Conservation (phyloP, 2,888 invertebrate species). For the Liodrosophila aerea region DNA sequence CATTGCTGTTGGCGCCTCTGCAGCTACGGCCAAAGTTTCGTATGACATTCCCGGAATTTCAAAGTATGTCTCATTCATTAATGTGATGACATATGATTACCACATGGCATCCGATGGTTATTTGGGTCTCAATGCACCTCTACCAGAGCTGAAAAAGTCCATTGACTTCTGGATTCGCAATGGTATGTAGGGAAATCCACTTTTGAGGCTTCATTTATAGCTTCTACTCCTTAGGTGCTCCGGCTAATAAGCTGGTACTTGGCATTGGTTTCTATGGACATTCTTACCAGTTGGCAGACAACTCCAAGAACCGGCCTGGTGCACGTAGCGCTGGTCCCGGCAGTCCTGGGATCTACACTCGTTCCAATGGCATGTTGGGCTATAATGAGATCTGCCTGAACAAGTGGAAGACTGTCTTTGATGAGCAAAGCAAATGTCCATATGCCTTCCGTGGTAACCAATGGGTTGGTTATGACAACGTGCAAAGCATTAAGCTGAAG, state of each 20-base stretch:
- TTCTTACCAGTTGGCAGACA: constrained; percentile 89
- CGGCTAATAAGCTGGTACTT: constrained; percentile 91
- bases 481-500: constrained; percentile 90
- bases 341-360: constrained; percentile 46
- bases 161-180: constrained; percentile 90
- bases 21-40: constrained; percentile 44
- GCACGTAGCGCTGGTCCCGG: constrained; percentile 46
- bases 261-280: constrained; percentile 94
- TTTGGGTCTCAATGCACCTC: constrained; percentile 67
- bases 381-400: constrained; percentile 64
- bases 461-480: constrained; percentile 96
- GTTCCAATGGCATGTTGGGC: constrained; percentile 53
- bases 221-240: constrained; percentile 70
- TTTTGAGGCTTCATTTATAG: too few species aligned
- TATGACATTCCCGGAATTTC: constrained; percentile 69
- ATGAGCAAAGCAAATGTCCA: constrained; percentile 83
- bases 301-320: constrained; percentile 53
- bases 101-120: constrained; percentile 49
- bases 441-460: constrained; percentile 92
- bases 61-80: constrained; percentile 65
- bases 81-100: constrained; percentile 77
- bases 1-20: constrained; percentile 83
- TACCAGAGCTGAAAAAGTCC: constrained; percentile 90
- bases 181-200: constrained; percentile 10
- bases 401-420: constrained; percentile 65